phyloP scores from a whole-genome alignment of 1,140 invertebrate species.

The Tigriopus japonicus region DNA sequence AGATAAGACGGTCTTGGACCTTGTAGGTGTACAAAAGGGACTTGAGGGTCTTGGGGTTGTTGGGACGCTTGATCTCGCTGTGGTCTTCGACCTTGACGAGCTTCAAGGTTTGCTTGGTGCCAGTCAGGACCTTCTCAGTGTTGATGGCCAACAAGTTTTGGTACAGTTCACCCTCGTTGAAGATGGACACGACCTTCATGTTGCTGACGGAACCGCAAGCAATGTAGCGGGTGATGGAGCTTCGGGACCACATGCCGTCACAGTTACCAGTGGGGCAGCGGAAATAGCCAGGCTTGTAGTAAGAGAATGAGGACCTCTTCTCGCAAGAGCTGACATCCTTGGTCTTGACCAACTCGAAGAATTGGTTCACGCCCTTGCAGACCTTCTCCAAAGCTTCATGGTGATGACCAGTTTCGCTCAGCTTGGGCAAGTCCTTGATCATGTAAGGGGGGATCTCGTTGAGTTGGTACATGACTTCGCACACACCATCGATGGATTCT shows the following conservation, averaged over 20 bases:
- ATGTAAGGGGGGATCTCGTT: constrained; percentile 11
- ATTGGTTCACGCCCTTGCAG: not conserved
- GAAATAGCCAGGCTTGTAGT: not conserved
- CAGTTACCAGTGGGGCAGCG: not conserved
- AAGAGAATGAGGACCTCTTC: not conserved
- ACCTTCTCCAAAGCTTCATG: not conserved
- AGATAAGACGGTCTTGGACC: not conserved
- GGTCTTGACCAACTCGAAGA: constrained; percentile 6
- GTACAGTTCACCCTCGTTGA: constrained; percentile 12
- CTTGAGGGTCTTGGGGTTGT: not conserved
- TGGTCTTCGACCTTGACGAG: not conserved
- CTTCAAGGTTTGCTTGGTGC: constrained; percentile 6
- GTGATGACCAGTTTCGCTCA: not conserved
- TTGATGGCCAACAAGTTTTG: constrained; percentile 1
- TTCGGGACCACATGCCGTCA: not conserved
- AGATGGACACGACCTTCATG: not conserved
- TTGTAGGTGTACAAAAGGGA: constrained; percentile 8
- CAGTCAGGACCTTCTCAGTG: not conserved
- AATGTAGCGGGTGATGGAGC: constrained; percentile 4
- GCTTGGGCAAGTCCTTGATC: not conserved
- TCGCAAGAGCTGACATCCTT: constrained; percentile 6
- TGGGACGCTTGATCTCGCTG: not conserved
- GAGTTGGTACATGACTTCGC: constrained; percentile 13
- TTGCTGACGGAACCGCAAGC: constrained; percentile 2
- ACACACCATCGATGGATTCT: constrained; percentile 6